Evolutionary conservation across 2,888 invertebrate genomes (phyloP).

Genomic region (Epinotia demarniana): DNA sequence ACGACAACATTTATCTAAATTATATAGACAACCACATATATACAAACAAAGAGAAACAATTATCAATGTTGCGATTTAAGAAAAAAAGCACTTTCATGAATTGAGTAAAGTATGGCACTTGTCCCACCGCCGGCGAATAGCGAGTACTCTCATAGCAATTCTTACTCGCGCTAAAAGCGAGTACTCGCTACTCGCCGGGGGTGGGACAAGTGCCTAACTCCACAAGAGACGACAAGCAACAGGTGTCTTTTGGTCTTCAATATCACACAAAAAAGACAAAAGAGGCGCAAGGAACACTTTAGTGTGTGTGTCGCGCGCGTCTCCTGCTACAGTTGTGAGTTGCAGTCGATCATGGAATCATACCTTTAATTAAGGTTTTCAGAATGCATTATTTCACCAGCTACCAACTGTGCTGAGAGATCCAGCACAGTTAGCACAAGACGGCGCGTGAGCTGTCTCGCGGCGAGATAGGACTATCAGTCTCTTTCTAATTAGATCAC

Average conservation of each 20-base stretch:
- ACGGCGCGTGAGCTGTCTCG: no score
- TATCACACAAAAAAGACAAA: no score
- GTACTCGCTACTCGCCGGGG: no score
- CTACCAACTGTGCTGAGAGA: neutral
- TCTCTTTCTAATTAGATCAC: no score
- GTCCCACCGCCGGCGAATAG: no score
- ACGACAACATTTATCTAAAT: constrained; percentile 2
- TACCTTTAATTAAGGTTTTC: neutral
- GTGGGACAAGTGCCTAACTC: no score
- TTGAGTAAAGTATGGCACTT: neutral
- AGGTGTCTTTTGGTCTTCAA: no score
- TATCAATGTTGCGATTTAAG: neutral
- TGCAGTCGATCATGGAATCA: neutral
- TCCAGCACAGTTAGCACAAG: neutral
- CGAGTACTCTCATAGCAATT: no score
- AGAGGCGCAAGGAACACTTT: neutral
- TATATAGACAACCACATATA: neutral
- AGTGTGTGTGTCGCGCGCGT: neutral
- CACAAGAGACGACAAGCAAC: no score
- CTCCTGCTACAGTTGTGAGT: neutral
- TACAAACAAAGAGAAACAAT: neutral
- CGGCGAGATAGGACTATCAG: no score
- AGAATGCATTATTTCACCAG: neutral
- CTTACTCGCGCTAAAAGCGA: no score
- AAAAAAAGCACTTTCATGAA: neutral